phyloP scores from a whole-genome alignment of 2,797 vertebrate genomes.

The Chelmon rostratus region DNA sequence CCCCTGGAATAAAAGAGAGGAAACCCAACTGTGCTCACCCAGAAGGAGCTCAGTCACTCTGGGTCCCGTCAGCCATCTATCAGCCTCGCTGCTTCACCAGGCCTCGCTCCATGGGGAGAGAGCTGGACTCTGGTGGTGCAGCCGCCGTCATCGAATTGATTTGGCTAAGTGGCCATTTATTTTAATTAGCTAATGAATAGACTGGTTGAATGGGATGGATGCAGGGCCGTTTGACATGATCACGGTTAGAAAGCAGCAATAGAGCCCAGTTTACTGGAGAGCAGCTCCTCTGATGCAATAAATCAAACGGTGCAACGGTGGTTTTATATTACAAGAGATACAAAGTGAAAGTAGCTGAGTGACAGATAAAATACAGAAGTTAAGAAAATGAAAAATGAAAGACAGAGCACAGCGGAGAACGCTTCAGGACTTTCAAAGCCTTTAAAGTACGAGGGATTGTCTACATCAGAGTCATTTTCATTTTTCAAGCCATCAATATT shows the following conservation, averaged over 20 bases:
- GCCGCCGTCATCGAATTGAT: slow-evolving; percentile 69
- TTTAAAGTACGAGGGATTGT: slow-evolving; percentile 25
- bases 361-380: slow-evolving; percentile 29
- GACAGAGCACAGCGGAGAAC: slow-evolving; percentile 16
- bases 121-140: slow-evolving; percentile 44
- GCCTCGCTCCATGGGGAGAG: slow-evolving; percentile 41
- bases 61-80: slow-evolving; percentile 25
- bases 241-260: slow-evolving; percentile 45
- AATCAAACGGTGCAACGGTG: slow-evolving; percentile 40
- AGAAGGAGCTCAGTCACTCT: slow-evolving; percentile 14
- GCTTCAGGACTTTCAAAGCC: slow-evolving; percentile 33
- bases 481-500: slow-evolving; percentile 26
- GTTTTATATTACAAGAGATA: slow-evolving; percentile 26
- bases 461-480: too few species aligned
- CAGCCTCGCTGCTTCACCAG: slow-evolving; percentile 30
- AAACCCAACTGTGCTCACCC: background rate
- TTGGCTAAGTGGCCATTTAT: slow-evolving; percentile 78
- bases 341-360: slow-evolving; percentile 18
- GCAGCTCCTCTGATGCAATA: slow-evolving; percentile 38
- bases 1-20: slow-evolving; percentile 1
- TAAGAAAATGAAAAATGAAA: slow-evolving; percentile 14
- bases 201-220: slow-evolving; percentile 59
- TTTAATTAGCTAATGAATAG: slow-evolving; percentile 79
- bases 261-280: slow-evolving; percentile 44
- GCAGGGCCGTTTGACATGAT: slow-evolving; percentile 58